phyloP scores from a whole-genome alignment of 2,888 invertebrate genomes.

The Parnassius orleans region DNA sequence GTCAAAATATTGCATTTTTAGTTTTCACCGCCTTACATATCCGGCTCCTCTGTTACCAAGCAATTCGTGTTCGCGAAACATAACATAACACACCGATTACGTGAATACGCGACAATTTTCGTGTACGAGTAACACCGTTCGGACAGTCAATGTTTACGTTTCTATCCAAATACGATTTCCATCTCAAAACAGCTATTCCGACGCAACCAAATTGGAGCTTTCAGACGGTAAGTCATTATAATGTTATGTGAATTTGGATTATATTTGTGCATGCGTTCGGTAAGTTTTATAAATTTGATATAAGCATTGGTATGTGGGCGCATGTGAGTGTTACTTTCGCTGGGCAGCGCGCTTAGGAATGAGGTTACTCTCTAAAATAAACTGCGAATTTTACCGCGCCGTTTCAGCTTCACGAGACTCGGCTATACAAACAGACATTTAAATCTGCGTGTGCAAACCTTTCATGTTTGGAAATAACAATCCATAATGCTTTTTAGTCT shows the following conservation, averaged over 20 bases:
- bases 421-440: conserved; percentile 21
- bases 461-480: conserved; percentile 7
- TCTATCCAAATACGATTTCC: conserved; percentile 39
- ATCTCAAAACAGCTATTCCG: conserved; percentile 48
- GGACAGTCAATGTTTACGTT: conserved; percentile 59
- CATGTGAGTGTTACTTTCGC: conserved; percentile 59
- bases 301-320: conserved; percentile 49
- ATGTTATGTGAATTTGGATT: conserved; percentile 37
- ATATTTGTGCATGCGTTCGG: conserved; percentile 36
- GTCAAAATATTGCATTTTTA: conserved; percentile 44
- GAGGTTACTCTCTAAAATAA: conserved; percentile 71
- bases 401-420: conserved; percentile 41
- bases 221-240: conserved; percentile 57
- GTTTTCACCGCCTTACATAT: conserved; percentile 17
- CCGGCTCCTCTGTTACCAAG: conserved; percentile 38
- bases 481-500: background rate
- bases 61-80: conserved; percentile 32
- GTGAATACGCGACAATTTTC: conserved; percentile 49
- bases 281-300: conserved; percentile 32
- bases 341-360: conserved; percentile 55
- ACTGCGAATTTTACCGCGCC: conserved; percentile 56
- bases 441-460: conserved; percentile 30
- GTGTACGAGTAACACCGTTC: conserved; percentile 34
- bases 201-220: conserved; percentile 41
- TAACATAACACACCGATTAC: conserved; percentile 50